Evolutionary conservation across 1,140 invertebrate genomes (phyloP).

Genomic region (Drosophila erecta): DNA sequence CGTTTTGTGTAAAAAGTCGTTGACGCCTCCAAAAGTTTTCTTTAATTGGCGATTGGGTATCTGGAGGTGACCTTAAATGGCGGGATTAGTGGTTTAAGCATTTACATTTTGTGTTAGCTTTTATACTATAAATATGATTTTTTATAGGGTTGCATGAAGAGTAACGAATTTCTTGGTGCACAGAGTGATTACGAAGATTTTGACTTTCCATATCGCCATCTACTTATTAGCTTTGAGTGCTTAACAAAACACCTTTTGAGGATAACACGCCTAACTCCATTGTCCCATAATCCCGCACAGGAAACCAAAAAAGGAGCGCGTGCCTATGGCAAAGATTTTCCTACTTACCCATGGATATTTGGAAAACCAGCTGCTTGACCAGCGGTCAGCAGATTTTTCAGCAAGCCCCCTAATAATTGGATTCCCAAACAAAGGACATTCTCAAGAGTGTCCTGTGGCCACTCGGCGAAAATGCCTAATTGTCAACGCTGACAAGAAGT

Average conservation of each 20-base stretch:
- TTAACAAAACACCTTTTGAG: conserved; percentile 48
- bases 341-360: conserved; percentile 9
- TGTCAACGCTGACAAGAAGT: conserved; percentile 76
- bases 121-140: background rate
- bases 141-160: no score
- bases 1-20: conserved; percentile 20
- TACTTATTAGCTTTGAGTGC: conserved; percentile 55
- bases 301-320: conserved; percentile 51
- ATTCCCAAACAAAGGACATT: conserved; percentile 53
- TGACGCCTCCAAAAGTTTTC: conserved; percentile 50
- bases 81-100: background rate
- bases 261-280: conserved; percentile 25
- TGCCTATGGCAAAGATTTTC: conserved; percentile 47
- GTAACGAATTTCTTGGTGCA: no score
- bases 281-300: conserved; percentile 47
- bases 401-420: conserved; percentile 64
- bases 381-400: conserved; percentile 52
- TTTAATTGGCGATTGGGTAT: conserved; percentile 43
- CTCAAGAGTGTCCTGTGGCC: conserved; percentile 29
- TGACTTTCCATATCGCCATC: conserved; percentile 34
- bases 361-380: conserved; percentile 55
- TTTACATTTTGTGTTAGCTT: background rate
- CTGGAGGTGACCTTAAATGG: conserved; percentile 17
- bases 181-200: background rate
- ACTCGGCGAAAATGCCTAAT: conserved; percentile 56